Evolutionary conservation across 1,140 invertebrate species (phyloP), one percentile per base, ranked within the genome.

Genomic region (Theocolax elegans): DNA sequence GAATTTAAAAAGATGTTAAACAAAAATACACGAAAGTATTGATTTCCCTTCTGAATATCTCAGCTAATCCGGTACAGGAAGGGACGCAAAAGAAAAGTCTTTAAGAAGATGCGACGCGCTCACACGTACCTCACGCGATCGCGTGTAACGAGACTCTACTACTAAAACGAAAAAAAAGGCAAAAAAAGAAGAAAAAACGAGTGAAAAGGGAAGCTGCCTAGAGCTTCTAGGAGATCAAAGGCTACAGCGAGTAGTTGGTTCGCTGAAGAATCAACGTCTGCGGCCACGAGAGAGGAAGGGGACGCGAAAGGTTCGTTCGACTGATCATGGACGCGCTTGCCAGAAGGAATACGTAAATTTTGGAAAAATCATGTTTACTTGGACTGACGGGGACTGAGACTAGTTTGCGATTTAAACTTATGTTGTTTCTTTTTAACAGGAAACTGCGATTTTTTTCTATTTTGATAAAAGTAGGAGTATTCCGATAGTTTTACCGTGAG

Each of bases 271-370:
- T 25, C 15, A 49, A 46, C 27, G 6, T 9, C 10, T 15, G 15
- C 15, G 7, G 9, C 27, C 0, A n/a, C 23, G 23, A 46, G 13
- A 6, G 25, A 8, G 1, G 3, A 40, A 10, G 13, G 12, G 15
- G n/a, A 29, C 3, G 17, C n/a, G 0, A 38, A 46, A 63, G 46
- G 17, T 29, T 4, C 29, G 29, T 49, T 19, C 17, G 12, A 15
- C 12, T 35, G 46, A 38, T 63, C 44, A 49, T 9, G 44, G 17
- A 38, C n/a, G 12, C 44, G 2, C 3, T 6, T 21, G 2, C 15
- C 21, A 17, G 29, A 64, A 53, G 48, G 62, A 64, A 27, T 53
- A 64, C 46, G 48, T 64, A 53, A 64, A 51, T 25, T 51, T 64
- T 4, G 27, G 25, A n/a, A 38, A 53, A 48, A 49, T 29, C 10